Evolutionary conservation across 2,888 invertebrate species (phyloP).

Genomic region (Heteromurus nitidus): DNA sequence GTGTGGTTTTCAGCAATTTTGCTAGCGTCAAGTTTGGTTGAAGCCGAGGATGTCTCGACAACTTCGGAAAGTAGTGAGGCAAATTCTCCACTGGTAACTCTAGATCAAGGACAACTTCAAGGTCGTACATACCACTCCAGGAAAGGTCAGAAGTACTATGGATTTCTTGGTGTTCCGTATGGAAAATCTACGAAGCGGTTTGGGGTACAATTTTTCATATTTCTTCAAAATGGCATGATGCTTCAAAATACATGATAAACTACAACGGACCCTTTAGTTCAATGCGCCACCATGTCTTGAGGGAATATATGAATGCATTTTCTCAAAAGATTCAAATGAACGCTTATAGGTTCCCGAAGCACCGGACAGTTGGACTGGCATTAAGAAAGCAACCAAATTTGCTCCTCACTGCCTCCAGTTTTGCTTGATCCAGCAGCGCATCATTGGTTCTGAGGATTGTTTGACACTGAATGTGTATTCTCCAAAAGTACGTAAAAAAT

Average conservation of each 20-base stretch:
- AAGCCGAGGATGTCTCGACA: not conserved
- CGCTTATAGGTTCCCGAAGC: slow-evolving; percentile 42
- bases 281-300: not conserved
- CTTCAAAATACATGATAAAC: not conserved
- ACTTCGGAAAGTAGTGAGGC: not conserved
- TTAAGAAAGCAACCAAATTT: slow-evolving; percentile 30
- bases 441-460: slow-evolving; percentile 58
- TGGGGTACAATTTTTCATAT: slow-evolving; percentile 10
- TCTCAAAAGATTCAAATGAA: too few relatives aligned
- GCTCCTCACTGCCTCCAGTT: slow-evolving; percentile 57
- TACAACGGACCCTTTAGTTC: not conserved
- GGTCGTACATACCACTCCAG: slow-evolving; percentile 42
- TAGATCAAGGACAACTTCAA: slow-evolving; percentile 42
- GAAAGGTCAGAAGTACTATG: slow-evolving; percentile 43
- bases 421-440: slow-evolving; percentile 22
- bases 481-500: slow-evolving; percentile 27
- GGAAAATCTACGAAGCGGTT: slow-evolving; percentile 53
- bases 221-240: not conserved
- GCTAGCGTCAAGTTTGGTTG: not conserved
- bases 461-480: slow-evolving; percentile 48
- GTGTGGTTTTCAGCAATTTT: not conserved
- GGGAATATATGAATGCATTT: not conserved
- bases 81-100: slow-evolving; percentile 7
- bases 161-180: slow-evolving; percentile 51
- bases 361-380: slow-evolving; percentile 42